Conservation (phyloP, 2,113 vertebrate species). For the Verasper variegatus region DNA sequence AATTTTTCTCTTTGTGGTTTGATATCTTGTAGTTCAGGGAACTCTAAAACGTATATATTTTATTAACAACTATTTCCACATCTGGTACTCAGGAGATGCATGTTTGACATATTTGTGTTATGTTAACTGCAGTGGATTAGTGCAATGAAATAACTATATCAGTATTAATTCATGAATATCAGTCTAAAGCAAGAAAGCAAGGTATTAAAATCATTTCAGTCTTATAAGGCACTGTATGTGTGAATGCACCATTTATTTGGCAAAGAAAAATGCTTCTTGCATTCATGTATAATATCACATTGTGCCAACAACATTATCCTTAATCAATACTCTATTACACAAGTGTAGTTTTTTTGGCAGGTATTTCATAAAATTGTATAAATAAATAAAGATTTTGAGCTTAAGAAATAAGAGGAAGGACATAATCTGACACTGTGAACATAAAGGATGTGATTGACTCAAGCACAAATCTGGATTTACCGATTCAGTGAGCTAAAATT, state of each 20-base stretch:
- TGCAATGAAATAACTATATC: constrained; percentile 18
- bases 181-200: neutral
- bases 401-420: too few species aligned
- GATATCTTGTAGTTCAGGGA: neutral
- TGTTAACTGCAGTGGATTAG: constrained; percentile 11
- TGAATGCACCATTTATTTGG: neutral
- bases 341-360: constrained; percentile 1
- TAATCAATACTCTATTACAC: neutral
- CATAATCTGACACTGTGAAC: too few species aligned
- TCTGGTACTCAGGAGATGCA: constrained; percentile 13
- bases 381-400: neutral
- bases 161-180: neutral
- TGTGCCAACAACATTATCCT: neutral
- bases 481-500: neutral
- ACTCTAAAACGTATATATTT: constrained; percentile 14
- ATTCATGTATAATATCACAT: neutral
- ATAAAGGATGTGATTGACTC: too few species aligned
- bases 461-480: constrained; percentile 7
- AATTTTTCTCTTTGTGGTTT: constrained; percentile 58
- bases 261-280: neutral
- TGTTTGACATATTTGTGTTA: constrained; percentile 16
- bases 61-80: neutral
- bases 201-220: neutral
- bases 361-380: constrained; percentile 2
- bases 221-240: neutral